These are phyloP conservation scores for Bombus balteatus DNA, from an alignment of 1,140 invertebrate species.

Conservation along the genomic window DNA sequence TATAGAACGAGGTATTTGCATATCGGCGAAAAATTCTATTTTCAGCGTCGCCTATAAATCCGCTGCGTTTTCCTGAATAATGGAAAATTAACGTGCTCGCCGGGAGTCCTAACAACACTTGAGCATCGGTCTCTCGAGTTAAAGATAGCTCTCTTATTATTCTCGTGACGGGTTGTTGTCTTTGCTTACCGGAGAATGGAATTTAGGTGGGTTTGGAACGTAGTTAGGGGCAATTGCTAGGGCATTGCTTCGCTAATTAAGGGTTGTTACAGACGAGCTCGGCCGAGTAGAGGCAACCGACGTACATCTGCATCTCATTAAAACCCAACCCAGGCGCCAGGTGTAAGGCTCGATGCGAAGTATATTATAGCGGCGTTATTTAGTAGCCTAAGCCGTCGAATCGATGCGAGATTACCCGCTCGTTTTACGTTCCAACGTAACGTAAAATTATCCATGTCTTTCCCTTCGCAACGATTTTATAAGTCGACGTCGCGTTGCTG, in stretches of 20 bases:
- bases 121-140: conserved; percentile 31
- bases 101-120: conserved; percentile 41
- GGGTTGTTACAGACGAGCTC: conserved; percentile 67
- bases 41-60: rapidly evolving
- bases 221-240: conserved; percentile 55
- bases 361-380: conserved; percentile 51
- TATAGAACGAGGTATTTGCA: not conserved
- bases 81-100: conserved; percentile 1
- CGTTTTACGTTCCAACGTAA: not conserved
- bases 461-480: not conserved
- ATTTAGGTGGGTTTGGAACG: conserved; percentile 58
- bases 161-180: conserved; percentile 39
- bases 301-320: conserved; percentile 76
- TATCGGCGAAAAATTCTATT: not conserved
- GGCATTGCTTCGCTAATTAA: conserved; percentile 76
- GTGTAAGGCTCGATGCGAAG: conserved; percentile 35
- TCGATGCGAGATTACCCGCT: conserved; percentile 14
- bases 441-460: not conserved
- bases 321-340: conserved; percentile 44
- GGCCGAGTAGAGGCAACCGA: conserved; percentile 58
- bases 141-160: conserved; percentile 63
- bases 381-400: conserved; percentile 11
- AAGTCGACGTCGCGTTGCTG: conserved; percentile 17
- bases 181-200: conserved; percentile 38
- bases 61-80: not conserved